A percentile compares a stretch with the other conserved stretches of the same genome.
Evolutionary conservation across 2,888 invertebrate species (phyloP).

Genomic region (Diploptera punctata): DNA sequence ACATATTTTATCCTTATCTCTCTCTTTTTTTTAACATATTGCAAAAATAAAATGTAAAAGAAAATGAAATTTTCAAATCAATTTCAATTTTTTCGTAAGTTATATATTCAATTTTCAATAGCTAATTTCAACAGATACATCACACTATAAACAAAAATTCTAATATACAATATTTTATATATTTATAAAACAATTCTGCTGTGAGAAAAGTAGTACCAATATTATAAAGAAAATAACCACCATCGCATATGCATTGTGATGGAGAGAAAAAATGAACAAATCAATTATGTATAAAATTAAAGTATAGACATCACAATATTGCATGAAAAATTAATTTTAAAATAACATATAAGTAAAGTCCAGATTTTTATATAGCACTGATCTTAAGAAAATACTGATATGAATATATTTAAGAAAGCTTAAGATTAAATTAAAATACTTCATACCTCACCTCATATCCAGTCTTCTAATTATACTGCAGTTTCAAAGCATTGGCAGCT

Average conservation of each 20-base stretch:
- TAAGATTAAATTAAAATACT: no score
- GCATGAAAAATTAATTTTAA: not conserved
- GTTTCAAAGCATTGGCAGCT: no score
- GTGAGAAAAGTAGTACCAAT: not conserved
- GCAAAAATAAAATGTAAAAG: not conserved
- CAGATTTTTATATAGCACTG: not conserved
- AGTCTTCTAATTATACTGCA: no score
- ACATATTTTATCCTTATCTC: not conserved
- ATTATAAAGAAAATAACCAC: not conserved
- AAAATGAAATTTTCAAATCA: not conserved
- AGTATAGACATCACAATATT: not conserved
- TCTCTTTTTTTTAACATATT: not conserved
- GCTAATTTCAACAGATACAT: not conserved
- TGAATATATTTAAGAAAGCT: no score
- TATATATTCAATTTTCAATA: not conserved
- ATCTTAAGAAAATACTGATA: no score
- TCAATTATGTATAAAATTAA: not conserved
- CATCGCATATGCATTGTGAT: not conserved
- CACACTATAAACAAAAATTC: not conserved
- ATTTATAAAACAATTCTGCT: slow-evolving; percentile 8
- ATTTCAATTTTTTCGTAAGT: not conserved
- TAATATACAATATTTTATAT: not conserved
- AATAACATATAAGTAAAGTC: no score
- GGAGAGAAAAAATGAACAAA: not conserved
- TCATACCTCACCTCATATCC: no score